These are phyloP conservation scores for Lepus americanus DNA, from an alignment of 2,113 vertebrate species.

Conservation along the genomic window DNA sequence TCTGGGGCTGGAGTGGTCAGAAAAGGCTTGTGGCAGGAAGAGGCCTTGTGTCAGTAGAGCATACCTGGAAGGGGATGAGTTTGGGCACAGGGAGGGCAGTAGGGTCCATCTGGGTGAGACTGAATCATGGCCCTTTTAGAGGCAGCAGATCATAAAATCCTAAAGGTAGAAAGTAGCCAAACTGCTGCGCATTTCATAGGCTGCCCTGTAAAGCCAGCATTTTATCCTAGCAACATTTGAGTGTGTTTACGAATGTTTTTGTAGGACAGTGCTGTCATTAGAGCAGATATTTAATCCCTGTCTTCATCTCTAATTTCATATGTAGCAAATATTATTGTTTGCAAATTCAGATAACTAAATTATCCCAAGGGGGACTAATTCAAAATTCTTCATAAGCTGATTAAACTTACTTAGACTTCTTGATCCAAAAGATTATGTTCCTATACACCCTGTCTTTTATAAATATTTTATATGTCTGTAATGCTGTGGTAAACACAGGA, in stretches of 20 bases:
- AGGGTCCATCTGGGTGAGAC: not conserved
- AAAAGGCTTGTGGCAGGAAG: not conserved
- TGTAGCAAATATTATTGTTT: slow-evolving; percentile 43
- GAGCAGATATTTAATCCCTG: slow-evolving; percentile 37
- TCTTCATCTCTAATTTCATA: slow-evolving; percentile 4
- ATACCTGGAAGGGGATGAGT: not conserved
- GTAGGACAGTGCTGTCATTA: slow-evolving; percentile 32
- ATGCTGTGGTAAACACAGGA: slow-evolving; percentile 24
- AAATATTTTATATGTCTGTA: slow-evolving; percentile 33
- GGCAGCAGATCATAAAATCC: slow-evolving; percentile 2
- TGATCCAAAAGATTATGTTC: slow-evolving; percentile 30
- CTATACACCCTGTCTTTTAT: not conserved
- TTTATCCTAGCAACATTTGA: slow-evolving; percentile 52
- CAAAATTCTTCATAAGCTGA: slow-evolving; percentile 34
- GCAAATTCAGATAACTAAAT: slow-evolving; percentile 53
- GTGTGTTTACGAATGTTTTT: not conserved
- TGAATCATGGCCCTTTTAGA: not conserved
- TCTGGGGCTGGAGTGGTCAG: not conserved
- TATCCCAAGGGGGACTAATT: slow-evolving; percentile 27
- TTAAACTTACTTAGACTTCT: slow-evolving; percentile 31
- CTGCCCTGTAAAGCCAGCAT: not conserved
- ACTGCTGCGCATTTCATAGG: slow-evolving; percentile 44
- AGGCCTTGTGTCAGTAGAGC: not conserved
- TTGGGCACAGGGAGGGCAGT: not conserved
- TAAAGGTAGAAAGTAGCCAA: slow-evolving; percentile 28